Evolutionary conservation across 1,140 invertebrate species (phyloP), one percentile per base, ranked within the genome.

Genomic region (Polypedilum vanderplanki): DNA sequence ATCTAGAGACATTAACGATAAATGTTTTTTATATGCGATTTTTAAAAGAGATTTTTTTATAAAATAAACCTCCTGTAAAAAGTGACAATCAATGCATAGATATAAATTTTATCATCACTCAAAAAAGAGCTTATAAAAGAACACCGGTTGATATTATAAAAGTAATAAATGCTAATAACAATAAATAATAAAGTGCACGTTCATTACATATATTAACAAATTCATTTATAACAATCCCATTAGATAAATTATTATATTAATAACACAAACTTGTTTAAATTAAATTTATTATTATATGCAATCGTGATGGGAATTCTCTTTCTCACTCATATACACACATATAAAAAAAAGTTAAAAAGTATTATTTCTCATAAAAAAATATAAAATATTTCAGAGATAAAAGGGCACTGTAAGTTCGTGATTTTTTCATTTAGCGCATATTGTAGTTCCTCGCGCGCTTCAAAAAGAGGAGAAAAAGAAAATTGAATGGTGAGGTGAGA

Each of bases 371-470:
- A 57, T 57, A 57, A 57, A 57, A 33, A 33, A 57, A 57, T 57
- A 57, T 57, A 57, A 57, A 57, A 57, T 57, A 57, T 57, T 57
- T 57, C 12, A 57, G 46, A 57, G 46, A 57, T 57, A 57, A 57
- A 57, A 57, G 46, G 46, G 46, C 46, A 57, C 12, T 70, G 65
- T 18, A 33, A 70, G 65, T 70, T 70, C 65, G 65, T 70, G 65
- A 70, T 70, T 20, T 70, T 70, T 70, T 22, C 65, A 70, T 70
- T 70, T 70, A 70, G 65, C 65, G 65, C 17, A 20, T 70, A 70
- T 57, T 57, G 46, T 57, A 12, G 46, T 12, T n/a, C n/a, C 46
- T 57, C 46, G 46, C 46, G 46, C 46, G 12, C 46, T 57, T 57
- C 24, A 57, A 57, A 57, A n/a, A 33, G 24, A 33, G 24, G 5